A percentile compares a stretch with the other conserved stretches of the same genome.
Conservation (phyloP, 2,888 invertebrate species). For the Hydrotaea diabolus region DNA sequence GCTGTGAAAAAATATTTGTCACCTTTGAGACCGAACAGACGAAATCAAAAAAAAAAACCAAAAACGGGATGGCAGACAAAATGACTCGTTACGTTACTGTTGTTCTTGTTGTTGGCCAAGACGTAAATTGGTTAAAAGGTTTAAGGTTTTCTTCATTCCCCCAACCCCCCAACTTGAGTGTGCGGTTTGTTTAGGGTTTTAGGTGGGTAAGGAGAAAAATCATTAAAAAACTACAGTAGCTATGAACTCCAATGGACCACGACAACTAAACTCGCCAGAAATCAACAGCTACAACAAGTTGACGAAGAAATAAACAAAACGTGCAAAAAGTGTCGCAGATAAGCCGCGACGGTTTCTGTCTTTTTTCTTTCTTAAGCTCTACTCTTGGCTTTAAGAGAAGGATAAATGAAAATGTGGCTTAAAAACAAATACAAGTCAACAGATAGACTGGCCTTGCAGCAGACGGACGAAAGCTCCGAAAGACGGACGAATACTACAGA, state of each 20-base stretch:
- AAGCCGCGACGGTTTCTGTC: constrained; percentile 39
- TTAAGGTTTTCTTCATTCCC: constrained; percentile 11
- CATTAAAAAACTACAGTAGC: constrained; percentile 68
- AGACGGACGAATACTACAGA: constrained; percentile 10
- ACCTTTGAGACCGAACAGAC: too few relatives aligned
- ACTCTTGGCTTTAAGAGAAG: too few relatives aligned
- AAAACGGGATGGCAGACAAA: constrained; percentile 60
- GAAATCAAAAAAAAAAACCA: background rate
- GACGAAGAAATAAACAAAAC: constrained; percentile 36
- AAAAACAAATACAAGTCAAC: background rate
- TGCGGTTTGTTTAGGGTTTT: background rate
- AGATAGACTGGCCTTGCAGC: background rate
- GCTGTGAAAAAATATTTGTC: constrained; percentile 61
- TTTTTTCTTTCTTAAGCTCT: background rate
- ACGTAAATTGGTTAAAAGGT: constrained; percentile 65
- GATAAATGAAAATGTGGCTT: background rate
- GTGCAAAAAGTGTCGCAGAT: constrained; percentile 67
- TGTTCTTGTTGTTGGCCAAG: constrained; percentile 40
- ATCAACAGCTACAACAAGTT: background rate
- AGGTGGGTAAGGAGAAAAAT: constrained; percentile 38
- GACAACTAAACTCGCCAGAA: constrained; percentile 32
- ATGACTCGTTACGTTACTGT: constrained; percentile 56
- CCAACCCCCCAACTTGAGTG: too few relatives aligned
- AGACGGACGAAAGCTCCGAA: constrained; percentile 40
- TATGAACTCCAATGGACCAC: constrained; percentile 61